A percentile compares a stretch with the other conserved stretches of the same genome.
These are phyloP conservation scores for Limnodromus scolopaceus DNA, from an alignment of 2,797 vertebrate genomes.

Conservation along the genomic window DNA sequence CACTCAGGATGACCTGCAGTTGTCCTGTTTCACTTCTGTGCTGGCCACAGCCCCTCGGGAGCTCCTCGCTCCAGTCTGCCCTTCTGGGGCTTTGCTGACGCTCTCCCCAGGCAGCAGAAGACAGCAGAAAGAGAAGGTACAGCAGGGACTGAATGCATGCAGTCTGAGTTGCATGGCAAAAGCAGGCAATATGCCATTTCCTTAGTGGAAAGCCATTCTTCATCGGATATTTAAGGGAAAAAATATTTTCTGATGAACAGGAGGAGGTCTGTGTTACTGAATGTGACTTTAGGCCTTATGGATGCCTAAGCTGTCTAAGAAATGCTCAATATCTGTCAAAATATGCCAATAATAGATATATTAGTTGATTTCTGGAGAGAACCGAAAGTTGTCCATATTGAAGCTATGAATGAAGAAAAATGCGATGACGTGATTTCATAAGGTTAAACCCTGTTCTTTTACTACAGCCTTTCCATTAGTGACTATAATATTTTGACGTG, in stretches of 20 bases:
- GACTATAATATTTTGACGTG: background rate
- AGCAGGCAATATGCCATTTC: background rate
- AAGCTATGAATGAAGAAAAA: background rate
- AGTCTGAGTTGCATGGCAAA: background rate
- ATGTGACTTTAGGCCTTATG: background rate
- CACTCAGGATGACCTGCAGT: background rate
- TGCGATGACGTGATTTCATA: background rate
- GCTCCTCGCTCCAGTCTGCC: background rate
- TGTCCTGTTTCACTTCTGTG: background rate
- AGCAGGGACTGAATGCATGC: background rate
- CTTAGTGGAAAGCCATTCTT: background rate
- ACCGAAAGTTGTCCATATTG: background rate
- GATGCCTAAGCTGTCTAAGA: background rate
- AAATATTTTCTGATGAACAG: background rate
- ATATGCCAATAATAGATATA: background rate
- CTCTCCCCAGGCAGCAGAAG: background rate
- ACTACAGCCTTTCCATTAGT: background rate
- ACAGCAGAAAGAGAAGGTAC: background rate
- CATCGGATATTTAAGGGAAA: background rate
- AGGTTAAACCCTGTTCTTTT: background rate
- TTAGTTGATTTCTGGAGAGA: background rate
- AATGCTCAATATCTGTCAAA: background rate
- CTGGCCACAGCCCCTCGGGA: background rate
- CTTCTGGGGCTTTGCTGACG: background rate
- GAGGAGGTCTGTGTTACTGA: background rate